A percentile compares a stretch with the other conserved stretches of the same genome.
These are phyloP conservation scores for Erynnis tages DNA, from an alignment of 2,888 invertebrate genomes.

Conservation along the genomic window DNA sequence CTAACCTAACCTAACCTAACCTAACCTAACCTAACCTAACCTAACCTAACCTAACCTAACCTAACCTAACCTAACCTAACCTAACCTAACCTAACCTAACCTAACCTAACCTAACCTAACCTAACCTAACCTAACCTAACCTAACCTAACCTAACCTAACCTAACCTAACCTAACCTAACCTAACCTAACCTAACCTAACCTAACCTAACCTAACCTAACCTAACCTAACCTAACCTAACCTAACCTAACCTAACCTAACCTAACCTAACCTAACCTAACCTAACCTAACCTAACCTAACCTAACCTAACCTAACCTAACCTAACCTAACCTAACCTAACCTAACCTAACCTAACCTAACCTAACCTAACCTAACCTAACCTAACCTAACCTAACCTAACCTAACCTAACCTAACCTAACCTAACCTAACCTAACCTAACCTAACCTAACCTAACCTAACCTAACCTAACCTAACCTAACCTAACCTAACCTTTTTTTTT, in stretches of 20 bases:
- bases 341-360: conserved; percentile 34
- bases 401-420: too few species aligned
- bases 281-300: conserved; percentile 38
- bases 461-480: too few species aligned
- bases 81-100: conserved; percentile 38
- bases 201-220: conserved; percentile 38
- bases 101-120: conserved; percentile 38
- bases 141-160: conserved; percentile 38
- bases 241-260: conserved; percentile 34
- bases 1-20: conserved; percentile 38
- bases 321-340: too few species aligned
- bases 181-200: conserved; percentile 38
- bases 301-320: conserved; percentile 38
- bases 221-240: conserved; percentile 32
- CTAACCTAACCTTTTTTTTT: too few species aligned
- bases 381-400: too few species aligned
- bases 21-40: conserved; percentile 38
- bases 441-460: too few species aligned
- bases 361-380: conserved; percentile 35
- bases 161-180: conserved; percentile 38
- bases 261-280: conserved; percentile 36
- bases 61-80: conserved; percentile 38
- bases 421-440: too few species aligned
- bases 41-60: conserved; percentile 38
- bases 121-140: conserved; percentile 38